These are phyloP conservation scores for Rhinopithecus roxellana DNA, from an alignment of 2,113 vertebrate species.

Conservation along the genomic window DNA sequence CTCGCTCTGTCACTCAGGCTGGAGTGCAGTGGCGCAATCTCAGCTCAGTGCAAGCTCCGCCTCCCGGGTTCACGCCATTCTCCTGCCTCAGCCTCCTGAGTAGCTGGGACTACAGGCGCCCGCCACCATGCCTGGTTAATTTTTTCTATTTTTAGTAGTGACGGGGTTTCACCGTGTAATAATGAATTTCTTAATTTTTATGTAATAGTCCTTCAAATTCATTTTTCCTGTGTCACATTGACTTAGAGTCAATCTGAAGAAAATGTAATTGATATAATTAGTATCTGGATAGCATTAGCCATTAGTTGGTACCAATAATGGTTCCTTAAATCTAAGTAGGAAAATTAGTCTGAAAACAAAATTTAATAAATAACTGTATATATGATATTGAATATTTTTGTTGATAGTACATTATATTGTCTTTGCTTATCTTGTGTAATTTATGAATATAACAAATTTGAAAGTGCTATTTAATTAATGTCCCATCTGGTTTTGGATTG, in stretches of 20 bases:
- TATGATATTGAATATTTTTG: constrained; percentile 8
- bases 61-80: no score
- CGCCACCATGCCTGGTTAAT: no score
- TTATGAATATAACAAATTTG: neutral
- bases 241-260: neutral
- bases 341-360: constrained; percentile 43
- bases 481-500: neutral
- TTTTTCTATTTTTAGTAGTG: no score
- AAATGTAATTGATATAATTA: neutral
- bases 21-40: no score
- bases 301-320: neutral
- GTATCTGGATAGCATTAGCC: neutral
- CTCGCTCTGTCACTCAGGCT: no score
- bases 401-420: neutral
- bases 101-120: no score
- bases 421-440: neutral
- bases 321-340: constrained; percentile 16
- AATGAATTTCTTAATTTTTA: neutral
- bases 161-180: neutral
- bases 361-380: neutral
- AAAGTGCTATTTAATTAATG: neutral
- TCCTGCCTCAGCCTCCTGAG: no score
- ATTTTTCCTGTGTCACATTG: neutral
- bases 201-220: neutral
- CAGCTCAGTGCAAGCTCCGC: no score